These are phyloP conservation scores for Pandion haliaetus DNA, from an alignment of 2,113 vertebrate genomes.

Conservation along the genomic window DNA sequence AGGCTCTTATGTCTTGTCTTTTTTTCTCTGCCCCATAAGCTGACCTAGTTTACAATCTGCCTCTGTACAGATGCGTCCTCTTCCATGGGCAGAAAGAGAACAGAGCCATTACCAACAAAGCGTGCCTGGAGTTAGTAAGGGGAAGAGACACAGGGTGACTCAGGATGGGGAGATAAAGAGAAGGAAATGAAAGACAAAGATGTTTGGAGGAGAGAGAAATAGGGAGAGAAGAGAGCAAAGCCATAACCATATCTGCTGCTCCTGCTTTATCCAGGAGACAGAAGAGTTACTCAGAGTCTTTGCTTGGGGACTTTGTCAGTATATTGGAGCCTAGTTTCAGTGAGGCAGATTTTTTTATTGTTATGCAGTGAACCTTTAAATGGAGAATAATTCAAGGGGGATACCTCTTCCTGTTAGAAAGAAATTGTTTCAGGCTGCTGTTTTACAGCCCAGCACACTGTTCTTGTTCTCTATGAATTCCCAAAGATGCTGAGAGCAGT, in stretches of 20 bases:
- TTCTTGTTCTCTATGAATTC: neutral
- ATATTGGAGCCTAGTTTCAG: neutral
- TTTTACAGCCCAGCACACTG: neutral
- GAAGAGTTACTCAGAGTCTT: neutral
- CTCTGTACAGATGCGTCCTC: neutral
- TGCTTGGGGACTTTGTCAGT: neutral
- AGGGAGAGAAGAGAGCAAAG: neutral
- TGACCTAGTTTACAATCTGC: constrained; percentile 35
- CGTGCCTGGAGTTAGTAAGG: neutral
- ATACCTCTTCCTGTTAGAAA: neutral
- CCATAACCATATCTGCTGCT: neutral
- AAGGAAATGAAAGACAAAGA: neutral
- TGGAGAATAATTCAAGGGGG: neutral
- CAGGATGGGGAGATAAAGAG: neutral
- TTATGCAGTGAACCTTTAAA: neutral
- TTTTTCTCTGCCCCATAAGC: neutral
- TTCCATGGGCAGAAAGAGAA: neutral
- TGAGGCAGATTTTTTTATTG: neutral
- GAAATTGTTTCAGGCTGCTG: neutral
- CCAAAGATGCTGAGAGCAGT: neutral
- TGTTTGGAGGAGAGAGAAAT: neutral
- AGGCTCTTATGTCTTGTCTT: neutral
- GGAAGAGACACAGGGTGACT: neutral
- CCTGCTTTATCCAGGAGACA: neutral
- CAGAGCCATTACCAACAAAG: neutral